A percentile compares a stretch with the other conserved stretches of the same genome.
Conservation (phyloP, 2,113 vertebrate genomes). For the Spilogale gracilis region DNA sequence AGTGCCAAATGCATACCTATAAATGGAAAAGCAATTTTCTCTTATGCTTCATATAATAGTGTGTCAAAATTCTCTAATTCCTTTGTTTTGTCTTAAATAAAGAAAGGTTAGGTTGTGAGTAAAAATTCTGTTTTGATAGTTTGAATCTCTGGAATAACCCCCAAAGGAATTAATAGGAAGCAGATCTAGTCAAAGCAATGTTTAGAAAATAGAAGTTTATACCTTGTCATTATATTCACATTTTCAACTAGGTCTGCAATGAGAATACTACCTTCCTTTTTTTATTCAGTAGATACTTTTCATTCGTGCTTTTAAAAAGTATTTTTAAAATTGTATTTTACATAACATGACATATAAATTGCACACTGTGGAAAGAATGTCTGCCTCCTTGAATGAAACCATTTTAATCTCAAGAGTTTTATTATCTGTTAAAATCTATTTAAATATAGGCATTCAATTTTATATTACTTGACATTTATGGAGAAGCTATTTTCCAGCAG, state of each 20-base stretch:
- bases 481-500: slow-evolving; percentile 83
- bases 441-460: slow-evolving; percentile 87
- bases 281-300: slow-evolving; percentile 80
- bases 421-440: slow-evolving; percentile 89
- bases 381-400: slow-evolving; percentile 86
- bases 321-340: slow-evolving; percentile 85
- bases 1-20: slow-evolving; percentile 65
- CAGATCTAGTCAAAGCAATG: slow-evolving; percentile 70
- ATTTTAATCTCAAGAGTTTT: slow-evolving; percentile 88
- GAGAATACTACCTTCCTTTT: slow-evolving; percentile 69
- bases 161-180: slow-evolving; percentile 51
- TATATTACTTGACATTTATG: slow-evolving; percentile 86
- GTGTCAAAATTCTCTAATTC: slow-evolving; percentile 81
- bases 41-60: slow-evolving; percentile 57
- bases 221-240: slow-evolving; percentile 81
- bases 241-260: slow-evolving; percentile 71
- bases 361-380: slow-evolving; percentile 83
- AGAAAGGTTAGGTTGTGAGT: slow-evolving; percentile 28
- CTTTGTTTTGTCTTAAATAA: slow-evolving; percentile 75
- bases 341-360: slow-evolving; percentile 88
- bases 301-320: slow-evolving; percentile 82
- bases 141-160: slow-evolving; percentile 76
- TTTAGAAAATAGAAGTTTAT: slow-evolving; percentile 80
- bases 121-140: slow-evolving; percentile 75
- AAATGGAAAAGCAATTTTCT: slow-evolving; percentile 81